These are phyloP conservation scores for Pogonognathellus flavescens DNA, from an alignment of 1,140 invertebrate species.

Conservation along the genomic window DNA sequence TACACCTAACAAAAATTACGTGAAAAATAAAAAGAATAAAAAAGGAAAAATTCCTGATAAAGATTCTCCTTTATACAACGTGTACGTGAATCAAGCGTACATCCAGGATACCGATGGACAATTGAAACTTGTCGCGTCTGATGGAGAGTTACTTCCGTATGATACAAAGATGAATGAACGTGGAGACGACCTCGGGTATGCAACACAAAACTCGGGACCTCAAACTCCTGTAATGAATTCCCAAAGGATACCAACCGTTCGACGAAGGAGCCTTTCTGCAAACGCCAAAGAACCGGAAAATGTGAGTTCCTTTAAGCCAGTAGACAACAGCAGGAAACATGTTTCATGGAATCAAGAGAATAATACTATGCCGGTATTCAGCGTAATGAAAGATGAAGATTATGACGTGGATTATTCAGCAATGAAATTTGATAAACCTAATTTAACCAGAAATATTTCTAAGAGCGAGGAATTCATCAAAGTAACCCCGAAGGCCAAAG, in stretches of 20 bases:
- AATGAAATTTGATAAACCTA: neutral
- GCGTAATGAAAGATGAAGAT: neutral
- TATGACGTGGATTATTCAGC: neutral
- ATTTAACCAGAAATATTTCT: neutral
- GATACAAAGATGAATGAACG: neutral
- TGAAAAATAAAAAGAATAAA: slow-evolving; percentile 20
- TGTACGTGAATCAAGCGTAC: slow-evolving; percentile 66
- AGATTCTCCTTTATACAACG: slow-evolving; percentile 64
- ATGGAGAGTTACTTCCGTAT: slow-evolving; percentile 25
- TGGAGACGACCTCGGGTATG: neutral
- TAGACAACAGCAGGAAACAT: neutral
- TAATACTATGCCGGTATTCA: neutral
- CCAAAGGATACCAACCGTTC: neutral
- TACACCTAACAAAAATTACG: neutral
- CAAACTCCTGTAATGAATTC: neutral
- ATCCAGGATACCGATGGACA: slow-evolving; percentile 65
- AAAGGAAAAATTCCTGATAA: neutral
- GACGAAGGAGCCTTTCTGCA: slow-evolving; percentile 7
- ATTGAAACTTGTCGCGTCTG: slow-evolving; percentile 56
- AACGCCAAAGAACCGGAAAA: neutral
- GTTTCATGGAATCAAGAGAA: slow-evolving; percentile 29
- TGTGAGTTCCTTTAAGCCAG: neutral
- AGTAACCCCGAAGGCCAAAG: neutral
- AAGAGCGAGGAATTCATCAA: neutral
- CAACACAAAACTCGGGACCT: slow-evolving; percentile 9